These are phyloP conservation scores for Pycnonotus jocosus DNA, from an alignment of 2,113 vertebrate genomes.

Conservation along the genomic window DNA sequence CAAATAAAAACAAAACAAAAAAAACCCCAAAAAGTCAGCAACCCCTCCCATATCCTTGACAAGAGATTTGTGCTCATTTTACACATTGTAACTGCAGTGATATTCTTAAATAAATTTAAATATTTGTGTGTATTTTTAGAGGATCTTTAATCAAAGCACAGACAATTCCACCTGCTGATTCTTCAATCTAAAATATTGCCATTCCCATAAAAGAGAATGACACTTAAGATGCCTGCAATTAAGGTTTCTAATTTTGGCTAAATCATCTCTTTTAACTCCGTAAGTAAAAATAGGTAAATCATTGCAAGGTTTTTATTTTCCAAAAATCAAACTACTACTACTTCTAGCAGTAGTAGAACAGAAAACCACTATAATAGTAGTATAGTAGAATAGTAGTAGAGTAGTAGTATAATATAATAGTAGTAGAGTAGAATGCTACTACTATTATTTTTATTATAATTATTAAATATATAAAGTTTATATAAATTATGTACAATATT, in stretches of 20 bases:
- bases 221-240: not conserved
- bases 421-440: not conserved
- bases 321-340: not conserved
- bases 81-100: not conserved
- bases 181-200: not conserved
- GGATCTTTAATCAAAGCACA: conserved; percentile 24
- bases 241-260: not conserved
- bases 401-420: too few species aligned
- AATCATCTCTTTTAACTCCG: not conserved
- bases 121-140: conserved; percentile 4
- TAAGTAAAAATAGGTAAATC: not conserved
- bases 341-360: not conserved
- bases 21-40: not conserved
- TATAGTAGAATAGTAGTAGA: too few species aligned
- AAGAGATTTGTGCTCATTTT: not conserved
- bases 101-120: not conserved
- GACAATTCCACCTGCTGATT: conserved; percentile 22
- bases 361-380: too few species aligned
- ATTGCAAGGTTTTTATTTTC: not conserved
- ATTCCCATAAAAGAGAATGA: not conserved
- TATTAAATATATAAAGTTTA: too few species aligned
- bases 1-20: not conserved
- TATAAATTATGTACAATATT: too few species aligned
- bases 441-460: not conserved
- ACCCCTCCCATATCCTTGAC: not conserved